Base-by-base conservation (phyloP, 1,140 invertebrate species). In the Tribolium madens region DNA sequence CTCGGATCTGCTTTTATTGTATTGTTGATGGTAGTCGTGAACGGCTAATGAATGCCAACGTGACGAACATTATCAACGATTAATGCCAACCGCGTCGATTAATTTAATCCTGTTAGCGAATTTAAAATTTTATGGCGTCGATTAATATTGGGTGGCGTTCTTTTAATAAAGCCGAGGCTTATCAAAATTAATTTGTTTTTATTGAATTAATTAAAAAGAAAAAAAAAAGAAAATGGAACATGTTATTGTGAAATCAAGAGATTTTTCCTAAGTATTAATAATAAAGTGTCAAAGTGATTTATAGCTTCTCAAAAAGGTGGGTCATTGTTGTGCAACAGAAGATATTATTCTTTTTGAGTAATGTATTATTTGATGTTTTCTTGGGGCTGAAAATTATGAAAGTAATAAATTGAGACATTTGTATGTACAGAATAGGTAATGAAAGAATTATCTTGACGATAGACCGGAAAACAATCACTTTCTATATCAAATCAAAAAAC, bases 1-100 rank as follows among this genome's bases (percentile, higher is more conserved):
- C 57, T 64, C 53, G 15, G 9, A 60, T 26, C 26, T 33, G 12
- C 13, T 60, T 21, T 60, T 60, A 60, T 64, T 64, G 52, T 57
- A 18, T 18, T 33, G 57, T 33, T 64, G 57, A 64, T 64, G 26
- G 26, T 64, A 26, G 57, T 64, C 57, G 57, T 64, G 57, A 64
- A 26, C 57, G 26, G 26, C 57, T 64, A 64, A 64, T 64, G 52
- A 64, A 64, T 12, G 26, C 57, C 21, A 33, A 64, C 57, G 57
- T 64, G 57, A 64, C 57, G 57, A 64, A 64, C 57, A 64, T 64
- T 7, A 12, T 26, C 21, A 42, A 64, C 57, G 21, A 64, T 64
- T 31, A 64, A 64, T 31, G 21, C 57, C 12, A 64, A 33, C 26
- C 57, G 12, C 13, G 57, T 12, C 21, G 21, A 64, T 33, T 64